Base-by-base conservation (phyloP, 2,888 invertebrate genomes). In the Nomada ruficornis region DNA sequence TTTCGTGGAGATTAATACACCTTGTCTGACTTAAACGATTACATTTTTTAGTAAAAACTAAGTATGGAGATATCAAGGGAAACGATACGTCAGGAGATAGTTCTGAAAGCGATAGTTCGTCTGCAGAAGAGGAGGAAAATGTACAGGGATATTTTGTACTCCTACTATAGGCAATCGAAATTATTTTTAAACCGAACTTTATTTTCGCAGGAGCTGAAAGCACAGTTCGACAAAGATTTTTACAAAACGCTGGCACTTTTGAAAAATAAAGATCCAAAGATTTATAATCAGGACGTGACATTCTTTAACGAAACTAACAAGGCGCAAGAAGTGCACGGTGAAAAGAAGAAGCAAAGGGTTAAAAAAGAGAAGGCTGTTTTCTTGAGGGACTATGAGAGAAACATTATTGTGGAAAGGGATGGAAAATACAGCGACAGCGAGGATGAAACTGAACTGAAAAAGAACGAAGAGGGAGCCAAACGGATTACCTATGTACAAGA, bases 251-350 rank as follows among this genome's bases (percentile, higher is more conserved):
- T 99, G 2, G 95, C 98, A 0, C 96, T 96, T 69, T 94, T 99
- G 63, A 99, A 98, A 93, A 97, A 96, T 63, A 98, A 97, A 91
- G 98, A 99, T 94, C 98, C 98, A 0, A 95, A 95, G 87, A 98
- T 99, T 84, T 99, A 99, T 94, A 96, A 98, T 91, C 95, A 96
- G 57, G 95, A 95, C 72, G 95, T 95, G 47, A 95, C 95, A 71
- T 98, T 97, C 91, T 98, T 98, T 94, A 94, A 95, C 1, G 54
- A 83, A 9, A 81, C 83, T 11, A 63, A 59, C 0, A 76, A 77
- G 69, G 68, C 63, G 47, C 86, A 82, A 23, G 75, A 50, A 55
- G 50, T 11, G n/a, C 18, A 42, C 9, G 23, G 11, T 0, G 52
- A 63, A 20, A 64, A 80, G 54, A 68, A 71, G 91, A 86, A 62